Percentiles rank a stretch among this genome's conserved stretches.
Evolutionary conservation across 2,797 vertebrate genomes (phyloP).

Genomic region (Cyclura pinguis): DNA sequence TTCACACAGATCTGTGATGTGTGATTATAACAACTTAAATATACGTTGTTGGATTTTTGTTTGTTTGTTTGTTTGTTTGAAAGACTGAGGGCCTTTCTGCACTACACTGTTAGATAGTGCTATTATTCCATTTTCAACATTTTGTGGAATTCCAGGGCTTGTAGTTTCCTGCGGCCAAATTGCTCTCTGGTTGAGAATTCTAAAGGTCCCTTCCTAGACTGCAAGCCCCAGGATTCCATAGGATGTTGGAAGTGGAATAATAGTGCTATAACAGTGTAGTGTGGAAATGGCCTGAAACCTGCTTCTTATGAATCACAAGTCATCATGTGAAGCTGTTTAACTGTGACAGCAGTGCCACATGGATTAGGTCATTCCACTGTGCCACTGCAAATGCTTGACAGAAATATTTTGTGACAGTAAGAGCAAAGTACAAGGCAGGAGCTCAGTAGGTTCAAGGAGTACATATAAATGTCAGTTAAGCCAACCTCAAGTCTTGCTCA

Average conservation of each 20-base stretch:
- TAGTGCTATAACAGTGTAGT: too few species aligned
- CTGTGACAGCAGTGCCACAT: neutral
- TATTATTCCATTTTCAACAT: too few species aligned
- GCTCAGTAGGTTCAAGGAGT: neutral
- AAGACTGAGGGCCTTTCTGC: too few species aligned
- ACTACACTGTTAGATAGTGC: too few species aligned
- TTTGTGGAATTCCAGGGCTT: too few species aligned
- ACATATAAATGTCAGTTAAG: neutral
- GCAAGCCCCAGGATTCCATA: too few species aligned
- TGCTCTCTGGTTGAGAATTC: too few species aligned
- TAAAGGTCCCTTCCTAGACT: too few species aligned
- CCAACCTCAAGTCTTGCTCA: neutral
- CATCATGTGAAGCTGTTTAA: neutral
- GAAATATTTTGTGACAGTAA: neutral
- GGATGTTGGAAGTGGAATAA: too few species aligned
- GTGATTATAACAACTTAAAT: too few species aligned
- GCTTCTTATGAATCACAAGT: neutral
- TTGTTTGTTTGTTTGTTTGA: too few species aligned
- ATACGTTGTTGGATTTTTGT: neutral
- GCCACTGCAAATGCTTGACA: neutral
- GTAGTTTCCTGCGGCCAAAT: too few species aligned
- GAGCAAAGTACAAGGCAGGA: neutral
- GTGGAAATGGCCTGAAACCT: neutral
- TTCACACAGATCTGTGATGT: neutral
- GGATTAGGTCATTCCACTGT: neutral